Conservation (phyloP, 2,888 invertebrate genomes). For the Thecophora atra region DNA sequence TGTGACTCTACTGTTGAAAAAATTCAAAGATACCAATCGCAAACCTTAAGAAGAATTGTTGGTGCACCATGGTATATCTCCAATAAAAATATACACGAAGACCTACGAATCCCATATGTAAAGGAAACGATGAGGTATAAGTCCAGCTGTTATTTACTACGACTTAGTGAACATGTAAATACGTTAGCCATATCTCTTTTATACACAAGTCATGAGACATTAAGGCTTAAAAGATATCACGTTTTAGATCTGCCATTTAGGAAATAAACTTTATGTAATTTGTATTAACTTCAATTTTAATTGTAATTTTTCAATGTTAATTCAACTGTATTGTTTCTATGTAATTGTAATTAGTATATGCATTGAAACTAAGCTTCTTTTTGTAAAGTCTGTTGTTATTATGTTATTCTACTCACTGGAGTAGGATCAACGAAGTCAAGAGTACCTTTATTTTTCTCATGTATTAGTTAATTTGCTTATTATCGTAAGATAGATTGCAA, state of each 20-base stretch:
- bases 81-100: conserved; percentile 11
- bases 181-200: not conserved
- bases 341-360: no score
- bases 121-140: not conserved
- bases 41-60: conserved; percentile 6
- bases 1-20: conserved; percentile 21
- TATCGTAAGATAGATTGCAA: no score
- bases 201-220: not conserved
- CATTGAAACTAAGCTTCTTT: no score
- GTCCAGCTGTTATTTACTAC: not conserved
- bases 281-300: no score
- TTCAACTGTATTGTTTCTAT: no score
- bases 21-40: conserved; percentile 25
- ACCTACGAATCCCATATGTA: not conserved
- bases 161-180: not conserved
- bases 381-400: no score
- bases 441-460: no score
- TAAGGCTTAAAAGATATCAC: not conserved
- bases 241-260: not conserved
- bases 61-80: conserved; percentile 24
- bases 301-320: no score
- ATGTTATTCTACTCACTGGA: no score
- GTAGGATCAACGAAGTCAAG: no score
- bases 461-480: no score
- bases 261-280: no score